Conservation (phyloP, 2,888 invertebrate genomes). For the Andrena fulva region DNA sequence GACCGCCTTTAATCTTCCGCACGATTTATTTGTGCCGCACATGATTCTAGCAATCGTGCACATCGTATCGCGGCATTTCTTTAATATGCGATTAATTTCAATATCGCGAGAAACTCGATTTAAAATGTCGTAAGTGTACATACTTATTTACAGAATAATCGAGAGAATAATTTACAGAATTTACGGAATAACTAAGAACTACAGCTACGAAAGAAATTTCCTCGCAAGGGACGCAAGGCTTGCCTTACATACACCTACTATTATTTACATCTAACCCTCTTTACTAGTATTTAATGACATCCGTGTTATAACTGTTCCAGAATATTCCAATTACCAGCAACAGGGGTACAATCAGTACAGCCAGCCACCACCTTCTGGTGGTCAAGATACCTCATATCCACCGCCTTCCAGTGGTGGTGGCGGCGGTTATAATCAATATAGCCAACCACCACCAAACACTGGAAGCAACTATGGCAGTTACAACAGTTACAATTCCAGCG, state of each 20-base stretch:
- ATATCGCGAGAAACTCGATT: not conserved
- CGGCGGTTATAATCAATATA: constrained; percentile 81
- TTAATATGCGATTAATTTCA: not conserved
- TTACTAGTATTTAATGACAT: not conserved
- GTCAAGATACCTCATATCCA: constrained; percentile 83
- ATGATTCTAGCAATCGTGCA: not conserved
- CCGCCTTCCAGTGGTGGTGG: constrained; percentile 79
- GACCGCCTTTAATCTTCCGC: not conserved
- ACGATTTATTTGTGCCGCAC: not conserved
- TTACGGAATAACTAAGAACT: too few relatives aligned
- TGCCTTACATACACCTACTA: too few relatives aligned
- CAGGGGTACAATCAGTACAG: constrained; percentile 82
- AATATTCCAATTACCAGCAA: constrained; percentile 82
- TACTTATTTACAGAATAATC: too few relatives aligned
- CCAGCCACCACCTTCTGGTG: constrained; percentile 79
- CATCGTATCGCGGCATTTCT: not conserved
- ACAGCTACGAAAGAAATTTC: too few relatives aligned
- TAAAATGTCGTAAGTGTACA: not conserved
- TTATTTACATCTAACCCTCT: not conserved
- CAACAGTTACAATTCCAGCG: constrained; percentile 76
- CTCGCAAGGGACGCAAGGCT: too few relatives aligned
- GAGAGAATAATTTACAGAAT: too few relatives aligned
- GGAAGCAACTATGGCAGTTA: constrained; percentile 79
- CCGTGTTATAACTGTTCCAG: constrained; percentile 66
- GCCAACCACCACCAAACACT: constrained; percentile 81